These are phyloP conservation scores for Colinus virginianus DNA, from an alignment of 2,113 vertebrate species.

Conservation along the genomic window DNA sequence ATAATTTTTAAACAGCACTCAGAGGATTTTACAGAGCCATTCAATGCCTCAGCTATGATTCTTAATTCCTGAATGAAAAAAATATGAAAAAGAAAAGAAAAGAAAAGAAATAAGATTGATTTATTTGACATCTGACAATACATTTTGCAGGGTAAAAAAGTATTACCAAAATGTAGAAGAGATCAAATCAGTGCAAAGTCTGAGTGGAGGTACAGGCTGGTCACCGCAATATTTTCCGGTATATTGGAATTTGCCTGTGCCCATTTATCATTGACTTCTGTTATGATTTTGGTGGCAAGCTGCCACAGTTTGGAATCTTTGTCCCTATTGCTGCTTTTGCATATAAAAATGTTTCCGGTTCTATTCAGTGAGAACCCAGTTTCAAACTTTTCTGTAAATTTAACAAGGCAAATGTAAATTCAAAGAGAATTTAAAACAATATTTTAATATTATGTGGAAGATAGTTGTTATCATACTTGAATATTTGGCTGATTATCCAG, in stretches of 20 bases:
- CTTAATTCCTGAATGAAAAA: background rate
- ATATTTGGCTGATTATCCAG: background rate
- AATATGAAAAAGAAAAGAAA: background rate
- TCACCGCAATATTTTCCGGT: background rate
- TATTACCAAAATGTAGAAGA: background rate
- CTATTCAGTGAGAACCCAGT: background rate
- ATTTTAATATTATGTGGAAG: background rate
- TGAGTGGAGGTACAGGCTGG: background rate
- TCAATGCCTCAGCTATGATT: background rate
- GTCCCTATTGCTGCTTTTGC: background rate
- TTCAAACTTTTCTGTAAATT: background rate
- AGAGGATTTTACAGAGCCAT: background rate
- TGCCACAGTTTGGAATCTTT: background rate
- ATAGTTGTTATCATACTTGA: background rate
- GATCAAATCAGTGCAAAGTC: background rate
- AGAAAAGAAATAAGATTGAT: background rate
- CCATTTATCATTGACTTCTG: background rate
- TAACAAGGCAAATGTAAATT: background rate
- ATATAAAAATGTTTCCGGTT: background rate
- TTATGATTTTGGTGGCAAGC: background rate
- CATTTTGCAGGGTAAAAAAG: background rate
- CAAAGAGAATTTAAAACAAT: background rate
- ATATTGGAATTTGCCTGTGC: background rate
- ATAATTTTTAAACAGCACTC: background rate
- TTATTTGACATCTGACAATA: background rate